Evolutionary conservation across 2,888 invertebrate genomes (phyloP), one percentile per base, ranked within the genome.

Genomic region (Ecliptopera silaceata): DNA sequence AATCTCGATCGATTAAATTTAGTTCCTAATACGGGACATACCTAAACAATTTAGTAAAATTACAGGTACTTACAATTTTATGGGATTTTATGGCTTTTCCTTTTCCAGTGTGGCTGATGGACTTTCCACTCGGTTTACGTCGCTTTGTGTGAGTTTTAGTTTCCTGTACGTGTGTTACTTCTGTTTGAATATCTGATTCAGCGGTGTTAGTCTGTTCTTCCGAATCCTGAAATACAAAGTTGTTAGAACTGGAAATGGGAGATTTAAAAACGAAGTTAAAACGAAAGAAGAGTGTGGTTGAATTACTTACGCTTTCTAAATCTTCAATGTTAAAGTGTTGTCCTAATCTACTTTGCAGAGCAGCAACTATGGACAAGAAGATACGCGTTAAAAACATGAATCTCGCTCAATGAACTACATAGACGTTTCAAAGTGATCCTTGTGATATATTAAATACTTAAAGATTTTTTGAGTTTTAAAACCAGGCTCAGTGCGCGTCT

Each of bases 351-450:
- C 29, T 56, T 64, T 62, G 48, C 3, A 69, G 17, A 8, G 32
- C 31, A 13, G 59, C 59, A 63, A 73, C 73, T 73, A 53, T 3
- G 68, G 68, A 52, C 20, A 50, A n/a, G n/a, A n/a, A n/a, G n/a
- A n/a, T n/a, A n/a, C n/a, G n/a, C n/a, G n/a, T n/a, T n/a, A n/a
- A 17, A 13, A 10, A 36, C 8, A 8, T 38, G 6, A n/a, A n/a
- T n/a, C n/a, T n/a, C n/a, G n/a, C n/a, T n/a, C n/a, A n/a, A n/a
- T n/a, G n/a, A n/a, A n/a, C n/a, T n/a, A n/a, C n/a, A n/a, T n/a
- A n/a, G n/a, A n/a, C n/a, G n/a, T n/a, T n/a, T n/a, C n/a, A n/a
- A n/a, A n/a, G n/a, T n/a, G n/a, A n/a, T n/a, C n/a, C n/a, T n/a
- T n/a, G n/a, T n/a, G n/a, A n/a, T n/a, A n/a, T n/a, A n/a, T n/a